These are phyloP conservation scores for Chrysotoxum bicinctum DNA, from an alignment of 2,888 invertebrate genomes.

Conservation along the genomic window DNA sequence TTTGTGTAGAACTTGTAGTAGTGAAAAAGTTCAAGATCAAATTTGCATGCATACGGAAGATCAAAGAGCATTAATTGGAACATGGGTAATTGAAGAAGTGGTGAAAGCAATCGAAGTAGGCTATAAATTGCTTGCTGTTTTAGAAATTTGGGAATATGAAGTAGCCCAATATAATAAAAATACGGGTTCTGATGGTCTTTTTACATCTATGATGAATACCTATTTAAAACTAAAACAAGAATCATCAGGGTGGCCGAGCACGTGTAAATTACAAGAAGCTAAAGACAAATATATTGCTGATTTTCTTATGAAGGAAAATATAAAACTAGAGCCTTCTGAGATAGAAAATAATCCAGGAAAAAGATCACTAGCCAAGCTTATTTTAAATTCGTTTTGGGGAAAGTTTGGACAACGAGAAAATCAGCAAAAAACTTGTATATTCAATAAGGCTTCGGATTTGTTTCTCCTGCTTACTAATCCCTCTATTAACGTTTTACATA, in stretches of 20 bases:
- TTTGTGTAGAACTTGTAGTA: too few relatives aligned
- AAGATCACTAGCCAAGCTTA: slow-evolving; percentile 74
- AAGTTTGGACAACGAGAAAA: slow-evolving; percentile 75
- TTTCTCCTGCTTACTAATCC: slow-evolving; percentile 24
- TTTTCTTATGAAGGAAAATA: slow-evolving; percentile 72
- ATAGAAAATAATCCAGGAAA: slow-evolving; percentile 74
- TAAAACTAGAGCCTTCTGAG: slow-evolving; percentile 69
- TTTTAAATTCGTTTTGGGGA: slow-evolving; percentile 76
- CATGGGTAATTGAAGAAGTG: too few relatives aligned
- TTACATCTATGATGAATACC: slow-evolving; percentile 75
- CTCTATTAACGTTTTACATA: neutral
- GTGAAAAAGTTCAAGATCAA: too few relatives aligned
- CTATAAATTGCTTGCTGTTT: too few relatives aligned
- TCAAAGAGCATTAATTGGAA: too few relatives aligned
- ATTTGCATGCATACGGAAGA: too few relatives aligned
- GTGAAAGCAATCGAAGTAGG: too few relatives aligned
- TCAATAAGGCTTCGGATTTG: slow-evolving; percentile 45
- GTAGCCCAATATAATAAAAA: slow-evolving; percentile 57
- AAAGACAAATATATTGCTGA: slow-evolving; percentile 71
- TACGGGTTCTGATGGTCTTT: slow-evolving; percentile 67
- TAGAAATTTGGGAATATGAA: too few relatives aligned
- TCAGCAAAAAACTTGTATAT: slow-evolving; percentile 66
- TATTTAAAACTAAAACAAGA: slow-evolving; percentile 75
- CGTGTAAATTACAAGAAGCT: slow-evolving; percentile 20
- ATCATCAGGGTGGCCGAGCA: slow-evolving; percentile 74